Percentiles rank a stretch among this genome's conserved stretches.
Evolutionary conservation across 2,797 vertebrate species (phyloP).

Genomic region (Kryptopterus vitreolus): DNA sequence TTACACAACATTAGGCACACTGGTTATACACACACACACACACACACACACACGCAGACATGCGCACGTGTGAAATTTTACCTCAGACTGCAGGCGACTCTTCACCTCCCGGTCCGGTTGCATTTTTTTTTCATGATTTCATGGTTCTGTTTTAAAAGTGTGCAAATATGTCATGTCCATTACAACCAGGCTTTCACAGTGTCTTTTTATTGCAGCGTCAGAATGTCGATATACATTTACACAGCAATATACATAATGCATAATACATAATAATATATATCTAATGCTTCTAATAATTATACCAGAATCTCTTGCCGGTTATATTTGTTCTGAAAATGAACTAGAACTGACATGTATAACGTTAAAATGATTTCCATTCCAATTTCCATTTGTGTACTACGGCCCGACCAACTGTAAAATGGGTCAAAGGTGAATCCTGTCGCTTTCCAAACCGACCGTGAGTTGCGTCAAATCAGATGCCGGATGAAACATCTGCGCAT

Average conservation of each 20-base stretch:
- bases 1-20: slow-evolving; percentile 31
- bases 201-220: not conserved
- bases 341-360: too few relatives aligned
- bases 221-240: slow-evolving; percentile 9
- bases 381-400: too few relatives aligned
- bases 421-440: not conserved
- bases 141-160: slow-evolving; percentile 33
- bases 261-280: too few relatives aligned
- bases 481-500: too few relatives aligned
- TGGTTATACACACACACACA: slow-evolving; percentile 36
- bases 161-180: slow-evolving; percentile 13
- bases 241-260: too few relatives aligned
- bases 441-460: not conserved
- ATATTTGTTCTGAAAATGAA: too few relatives aligned
- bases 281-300: not conserved
- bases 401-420: not conserved
- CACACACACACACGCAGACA: slow-evolving; percentile 46
- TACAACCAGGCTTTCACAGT: slow-evolving; percentile 12
- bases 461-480: not conserved
- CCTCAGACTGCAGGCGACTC: slow-evolving; percentile 22
- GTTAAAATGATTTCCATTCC: too few relatives aligned
- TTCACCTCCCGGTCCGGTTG: slow-evolving; percentile 23
- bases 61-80: slow-evolving; percentile 31
- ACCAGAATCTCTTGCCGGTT: not conserved
- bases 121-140: slow-evolving; percentile 14